phyloP scores from a whole-genome alignment of 2,113 vertebrate genomes.

The Oenanthe oenanthe region DNA sequence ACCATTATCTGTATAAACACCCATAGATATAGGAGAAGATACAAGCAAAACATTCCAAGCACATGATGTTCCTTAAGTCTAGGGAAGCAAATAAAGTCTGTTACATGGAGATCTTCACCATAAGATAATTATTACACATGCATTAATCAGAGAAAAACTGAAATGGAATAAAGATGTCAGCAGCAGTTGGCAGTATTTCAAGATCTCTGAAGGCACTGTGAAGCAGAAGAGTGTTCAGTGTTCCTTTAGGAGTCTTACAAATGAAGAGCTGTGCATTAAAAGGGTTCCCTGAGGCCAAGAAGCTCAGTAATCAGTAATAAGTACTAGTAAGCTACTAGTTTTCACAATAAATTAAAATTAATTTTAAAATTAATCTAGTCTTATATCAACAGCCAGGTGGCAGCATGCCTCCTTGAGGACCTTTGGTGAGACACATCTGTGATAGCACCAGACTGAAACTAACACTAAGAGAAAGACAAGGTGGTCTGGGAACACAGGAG shows the following conservation, averaged over 20 bases:
- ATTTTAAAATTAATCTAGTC: background rate
- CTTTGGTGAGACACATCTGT: background rate
- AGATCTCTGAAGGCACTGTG: slow-evolving; percentile 12
- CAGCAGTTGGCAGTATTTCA: background rate
- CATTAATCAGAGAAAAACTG: background rate
- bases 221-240: background rate
- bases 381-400: background rate
- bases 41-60: background rate
- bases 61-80: slow-evolving; percentile 30
- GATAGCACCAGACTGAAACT: background rate
- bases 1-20: background rate
- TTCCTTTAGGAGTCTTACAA: background rate
- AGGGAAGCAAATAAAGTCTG: slow-evolving; percentile 42
- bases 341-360: background rate
- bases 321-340: background rate
- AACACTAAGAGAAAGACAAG: background rate
- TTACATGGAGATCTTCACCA: background rate
- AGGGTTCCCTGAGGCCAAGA: background rate
- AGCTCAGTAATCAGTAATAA: background rate
- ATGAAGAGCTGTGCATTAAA: background rate
- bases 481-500: background rate
- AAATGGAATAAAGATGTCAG: slow-evolving; percentile 53
- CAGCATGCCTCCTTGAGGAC: background rate
- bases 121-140: slow-evolving; percentile 33
- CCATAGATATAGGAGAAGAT: background rate